A percentile compares a stretch with the other conserved stretches of the same genome.
These are phyloP conservation scores for Lepidothrix coronata DNA, from an alignment of 2,113 vertebrate genomes.

Conservation along the genomic window DNA sequence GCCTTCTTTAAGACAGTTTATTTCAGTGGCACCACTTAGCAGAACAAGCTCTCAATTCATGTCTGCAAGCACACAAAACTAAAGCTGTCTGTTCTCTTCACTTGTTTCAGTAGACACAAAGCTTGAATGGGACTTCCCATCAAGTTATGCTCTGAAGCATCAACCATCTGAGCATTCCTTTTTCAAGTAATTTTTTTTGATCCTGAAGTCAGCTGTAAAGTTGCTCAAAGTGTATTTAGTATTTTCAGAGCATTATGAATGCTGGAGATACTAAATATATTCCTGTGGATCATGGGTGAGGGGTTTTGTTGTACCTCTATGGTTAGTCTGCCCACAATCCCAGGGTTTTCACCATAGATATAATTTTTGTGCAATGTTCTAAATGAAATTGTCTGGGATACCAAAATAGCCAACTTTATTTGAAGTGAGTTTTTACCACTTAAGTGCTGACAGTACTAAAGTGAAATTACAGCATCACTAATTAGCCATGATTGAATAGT, in stretches of 20 bases:
- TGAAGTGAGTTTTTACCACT: background rate
- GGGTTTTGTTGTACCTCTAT: background rate
- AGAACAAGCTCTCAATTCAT: background rate
- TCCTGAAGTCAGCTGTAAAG: background rate
- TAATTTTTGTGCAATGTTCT: background rate
- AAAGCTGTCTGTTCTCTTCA: background rate
- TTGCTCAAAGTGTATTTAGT: background rate
- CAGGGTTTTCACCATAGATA: background rate
- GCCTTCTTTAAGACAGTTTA: background rate
- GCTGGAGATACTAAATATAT: background rate
- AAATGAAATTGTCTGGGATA: background rate
- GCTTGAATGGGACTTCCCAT: accelerated
- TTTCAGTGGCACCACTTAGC: background rate
- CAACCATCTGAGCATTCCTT: background rate
- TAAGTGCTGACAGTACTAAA: background rate
- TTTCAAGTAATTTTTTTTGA: background rate
- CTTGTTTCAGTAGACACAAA: background rate
- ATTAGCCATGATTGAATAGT: background rate
- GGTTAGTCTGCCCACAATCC: background rate
- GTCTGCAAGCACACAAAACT: background rate
- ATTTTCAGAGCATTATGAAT: background rate
- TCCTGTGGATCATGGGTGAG: background rate
- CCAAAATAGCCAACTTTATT: background rate
- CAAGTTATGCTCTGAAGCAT: background rate
- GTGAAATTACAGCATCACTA: background rate